These are phyloP conservation scores for Drosophila seguyi DNA, from an alignment of 1,140 invertebrate species.

Conservation along the genomic window DNA sequence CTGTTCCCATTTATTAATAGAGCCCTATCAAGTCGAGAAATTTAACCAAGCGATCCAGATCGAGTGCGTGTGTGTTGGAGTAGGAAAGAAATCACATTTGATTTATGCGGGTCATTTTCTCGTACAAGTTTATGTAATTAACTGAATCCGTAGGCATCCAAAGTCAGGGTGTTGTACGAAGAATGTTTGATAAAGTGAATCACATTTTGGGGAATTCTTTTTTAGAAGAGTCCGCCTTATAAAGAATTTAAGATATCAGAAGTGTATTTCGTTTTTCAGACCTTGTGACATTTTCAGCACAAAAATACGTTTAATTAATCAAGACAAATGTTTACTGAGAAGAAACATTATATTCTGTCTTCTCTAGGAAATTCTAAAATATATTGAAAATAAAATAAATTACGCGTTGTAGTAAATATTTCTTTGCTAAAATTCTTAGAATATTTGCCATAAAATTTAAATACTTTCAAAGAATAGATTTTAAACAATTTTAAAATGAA, in stretches of 20 bases:
- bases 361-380: not conserved
- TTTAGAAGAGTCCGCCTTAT: not conserved
- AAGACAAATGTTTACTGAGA: not conserved
- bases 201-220: not conserved
- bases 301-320: not conserved
- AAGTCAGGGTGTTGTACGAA: slow-evolving; percentile 5
- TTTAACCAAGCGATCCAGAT: slow-evolving; percentile 7
- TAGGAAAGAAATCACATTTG: slow-evolving; percentile 31
- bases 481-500: not conserved
- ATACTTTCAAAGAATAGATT: too few relatives aligned
- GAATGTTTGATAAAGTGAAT: slow-evolving; percentile 12
- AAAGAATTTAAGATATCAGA: not conserved
- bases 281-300: too few relatives aligned
- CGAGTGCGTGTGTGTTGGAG: slow-evolving; percentile 20
- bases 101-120: slow-evolving; percentile 59
- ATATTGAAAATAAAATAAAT: not conserved
- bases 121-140: slow-evolving; percentile 49
- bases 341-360: not conserved
- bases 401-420: not conserved
- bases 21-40: slow-evolving; percentile 25
- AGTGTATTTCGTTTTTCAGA: not conserved
- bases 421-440: not conserved
- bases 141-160: slow-evolving; percentile 11
- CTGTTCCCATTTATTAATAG: slow-evolving; percentile 28
- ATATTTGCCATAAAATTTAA: not conserved